Conservation (phyloP, 92 coral and sea anemone species). For the Porites lobata region DNA sequence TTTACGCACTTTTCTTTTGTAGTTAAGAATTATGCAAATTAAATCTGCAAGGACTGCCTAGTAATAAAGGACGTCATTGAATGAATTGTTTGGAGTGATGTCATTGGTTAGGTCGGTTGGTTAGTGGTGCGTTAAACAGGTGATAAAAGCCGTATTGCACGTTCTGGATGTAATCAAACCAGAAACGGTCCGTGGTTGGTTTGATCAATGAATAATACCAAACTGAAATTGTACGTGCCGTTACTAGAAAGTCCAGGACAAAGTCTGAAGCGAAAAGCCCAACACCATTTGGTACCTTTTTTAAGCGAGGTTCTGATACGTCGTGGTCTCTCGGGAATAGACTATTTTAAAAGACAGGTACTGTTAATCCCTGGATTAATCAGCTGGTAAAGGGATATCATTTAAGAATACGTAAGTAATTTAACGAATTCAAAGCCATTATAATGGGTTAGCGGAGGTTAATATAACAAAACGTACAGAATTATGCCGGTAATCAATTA, state of each 20-base stretch:
- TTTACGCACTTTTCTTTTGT: not conserved
- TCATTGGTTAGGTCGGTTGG: not conserved
- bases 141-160: constrained; percentile 7
- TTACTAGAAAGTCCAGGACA: too few relatives aligned
- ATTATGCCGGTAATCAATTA: too few relatives aligned
- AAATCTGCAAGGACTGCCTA: not conserved
- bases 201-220: not conserved
- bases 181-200: not conserved
- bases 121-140: constrained; percentile 4
- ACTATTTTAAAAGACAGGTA: not conserved
- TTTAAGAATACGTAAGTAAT: too few relatives aligned
- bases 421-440: not conserved
- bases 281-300: not conserved
- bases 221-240: not conserved
- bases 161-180: not conserved
- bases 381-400: too few relatives aligned
- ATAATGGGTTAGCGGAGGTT: too few relatives aligned
- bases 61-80: constrained; percentile 13
- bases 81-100: constrained; percentile 20
- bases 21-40: constrained; percentile 35
- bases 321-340: constrained; percentile 17
- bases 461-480: too few relatives aligned
- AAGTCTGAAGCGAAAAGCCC: too few relatives aligned
- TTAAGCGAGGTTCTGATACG: not conserved
- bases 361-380: not conserved